Evolutionary conservation across 2,797 vertebrate genomes (phyloP).

Genomic region (Rallus crepitans): DNA sequence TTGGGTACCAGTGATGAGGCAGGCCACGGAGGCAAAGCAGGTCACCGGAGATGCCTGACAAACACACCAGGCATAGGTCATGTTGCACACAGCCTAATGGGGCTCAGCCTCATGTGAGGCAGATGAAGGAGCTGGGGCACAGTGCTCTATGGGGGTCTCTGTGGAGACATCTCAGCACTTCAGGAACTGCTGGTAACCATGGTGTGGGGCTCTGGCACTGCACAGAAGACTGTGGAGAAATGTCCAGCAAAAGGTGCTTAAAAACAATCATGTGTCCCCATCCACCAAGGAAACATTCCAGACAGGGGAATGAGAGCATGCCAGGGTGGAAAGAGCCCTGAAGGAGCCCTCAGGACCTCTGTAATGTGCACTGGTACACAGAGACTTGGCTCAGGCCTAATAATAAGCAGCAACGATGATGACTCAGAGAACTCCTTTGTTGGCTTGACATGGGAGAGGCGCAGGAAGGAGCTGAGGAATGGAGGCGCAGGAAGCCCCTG

Average conservation of each 20-base stretch:
- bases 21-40: background rate
- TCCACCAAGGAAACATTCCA: background rate
- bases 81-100: background rate
- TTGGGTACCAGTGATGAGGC: background rate
- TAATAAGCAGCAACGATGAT: background rate
- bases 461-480: background rate
- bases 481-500: background rate
- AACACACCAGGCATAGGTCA: background rate
- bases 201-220: background rate
- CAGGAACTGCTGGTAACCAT: background rate
- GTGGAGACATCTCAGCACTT: background rate
- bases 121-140: background rate
- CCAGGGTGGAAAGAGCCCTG: background rate
- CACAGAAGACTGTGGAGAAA: background rate
- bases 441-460: background rate
- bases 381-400: background rate
- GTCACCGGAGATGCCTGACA: background rate
- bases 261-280: background rate
- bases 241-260: background rate
- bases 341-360: background rate
- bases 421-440: background rate
- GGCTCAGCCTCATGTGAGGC: background rate
- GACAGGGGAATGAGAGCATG: background rate
- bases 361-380: background rate
- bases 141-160: accelerated